A percentile compares a stretch with the other conserved stretches of the same genome.
Conservation (phyloP, 1,140 invertebrate genomes). For the Leptopilina clavipes region DNA sequence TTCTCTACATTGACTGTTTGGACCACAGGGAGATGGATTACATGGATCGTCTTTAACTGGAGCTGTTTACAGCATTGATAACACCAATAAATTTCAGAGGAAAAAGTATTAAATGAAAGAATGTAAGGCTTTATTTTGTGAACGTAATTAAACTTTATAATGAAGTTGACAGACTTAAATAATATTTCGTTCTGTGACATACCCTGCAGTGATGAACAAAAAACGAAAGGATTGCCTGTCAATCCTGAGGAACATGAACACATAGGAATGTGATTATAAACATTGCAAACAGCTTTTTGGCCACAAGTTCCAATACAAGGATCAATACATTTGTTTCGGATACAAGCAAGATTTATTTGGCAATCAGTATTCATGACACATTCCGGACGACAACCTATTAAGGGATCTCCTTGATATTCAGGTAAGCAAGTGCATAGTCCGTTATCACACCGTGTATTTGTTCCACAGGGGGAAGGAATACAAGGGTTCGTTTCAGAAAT, state of each 20-base stretch:
- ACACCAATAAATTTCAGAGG: constrained; percentile 50
- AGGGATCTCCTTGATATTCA: constrained; percentile 81
- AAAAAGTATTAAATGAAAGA: constrained; percentile 44
- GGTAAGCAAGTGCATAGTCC: constrained; percentile 78
- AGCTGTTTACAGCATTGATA: constrained; percentile 38
- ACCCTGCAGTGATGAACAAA: constrained; percentile 59
- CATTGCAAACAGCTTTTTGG: constrained; percentile 73
- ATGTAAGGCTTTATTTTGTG: background rate
- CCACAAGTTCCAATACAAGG: constrained; percentile 76
- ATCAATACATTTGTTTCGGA: constrained; percentile 74
- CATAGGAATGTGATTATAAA: constrained; percentile 73
- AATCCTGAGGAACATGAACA: constrained; percentile 73
- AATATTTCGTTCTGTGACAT: constrained; percentile 48
- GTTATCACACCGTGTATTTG: constrained; percentile 74
- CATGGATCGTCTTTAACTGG: constrained; percentile 72
- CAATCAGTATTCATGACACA: constrained; percentile 74
- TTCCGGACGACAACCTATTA: constrained; percentile 72
- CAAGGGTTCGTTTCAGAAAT: constrained; percentile 63
- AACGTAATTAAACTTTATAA: too few species aligned
- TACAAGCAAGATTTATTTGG: constrained; percentile 72
- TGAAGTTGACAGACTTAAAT: background rate
- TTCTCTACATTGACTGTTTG: constrained; percentile 79
- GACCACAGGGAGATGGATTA: constrained; percentile 78
- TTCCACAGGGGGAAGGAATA: constrained; percentile 68
- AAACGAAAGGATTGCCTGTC: constrained; percentile 73